These are phyloP conservation scores for Heterocephalus glaber DNA, from an alignment of 2,113 vertebrate genomes.

Conservation along the genomic window DNA sequence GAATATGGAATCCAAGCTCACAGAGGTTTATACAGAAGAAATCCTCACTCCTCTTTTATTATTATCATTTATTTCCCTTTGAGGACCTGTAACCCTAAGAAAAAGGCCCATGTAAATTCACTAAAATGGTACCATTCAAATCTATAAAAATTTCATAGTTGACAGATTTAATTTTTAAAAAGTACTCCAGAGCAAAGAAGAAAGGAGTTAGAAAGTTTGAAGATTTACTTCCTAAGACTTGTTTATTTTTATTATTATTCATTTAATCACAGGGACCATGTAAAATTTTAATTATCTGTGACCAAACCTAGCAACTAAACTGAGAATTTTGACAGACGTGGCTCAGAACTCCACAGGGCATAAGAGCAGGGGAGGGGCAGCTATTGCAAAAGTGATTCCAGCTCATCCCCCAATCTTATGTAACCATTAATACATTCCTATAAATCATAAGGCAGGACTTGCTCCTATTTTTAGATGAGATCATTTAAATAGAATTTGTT, in stretches of 20 bases:
- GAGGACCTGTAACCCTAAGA: neutral
- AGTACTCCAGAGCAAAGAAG: neutral
- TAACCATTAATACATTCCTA: conserved; percentile 47
- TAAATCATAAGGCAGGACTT: conserved; percentile 47
- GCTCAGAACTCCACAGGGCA: neutral
- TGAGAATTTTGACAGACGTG: neutral
- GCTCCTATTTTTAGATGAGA: conserved; percentile 64
- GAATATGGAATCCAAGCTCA: neutral
- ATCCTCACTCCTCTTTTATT: neutral
- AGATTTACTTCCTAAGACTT: neutral
- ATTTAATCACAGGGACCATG: conserved; percentile 57
- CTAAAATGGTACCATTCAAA: neutral
- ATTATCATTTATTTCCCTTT: neutral
- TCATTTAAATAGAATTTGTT: conserved; percentile 56
- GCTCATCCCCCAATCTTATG: neutral
- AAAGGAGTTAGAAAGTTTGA: neutral
- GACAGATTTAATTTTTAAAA: neutral
- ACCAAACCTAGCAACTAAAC: neutral
- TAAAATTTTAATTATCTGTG: neutral
- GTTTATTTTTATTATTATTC: neutral
- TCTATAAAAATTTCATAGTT: neutral
- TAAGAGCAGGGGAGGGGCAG: neutral
- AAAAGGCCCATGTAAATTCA: neutral
- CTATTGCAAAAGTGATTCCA: neutral
- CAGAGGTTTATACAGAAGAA: neutral